phyloP scores from a whole-genome alignment of 2,888 invertebrate genomes.

The Drosophila algonquin region DNA sequence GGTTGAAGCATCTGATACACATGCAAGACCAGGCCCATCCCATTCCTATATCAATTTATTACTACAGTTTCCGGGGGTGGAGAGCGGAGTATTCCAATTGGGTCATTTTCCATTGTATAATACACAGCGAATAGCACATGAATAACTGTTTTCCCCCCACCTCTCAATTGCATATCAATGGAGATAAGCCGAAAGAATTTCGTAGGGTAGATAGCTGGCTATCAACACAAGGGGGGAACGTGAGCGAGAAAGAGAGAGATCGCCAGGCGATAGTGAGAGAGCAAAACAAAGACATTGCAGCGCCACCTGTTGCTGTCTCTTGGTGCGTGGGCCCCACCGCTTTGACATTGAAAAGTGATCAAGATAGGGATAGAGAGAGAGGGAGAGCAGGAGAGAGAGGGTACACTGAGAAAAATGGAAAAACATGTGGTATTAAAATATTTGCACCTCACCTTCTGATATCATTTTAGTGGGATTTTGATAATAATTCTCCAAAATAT shows the following conservation, averaged over 20 bases:
- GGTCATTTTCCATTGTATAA: not conserved
- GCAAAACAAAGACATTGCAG: not conserved
- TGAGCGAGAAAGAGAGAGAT: constrained; percentile 1
- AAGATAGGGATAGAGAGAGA: not conserved
- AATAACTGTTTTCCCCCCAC: constrained; percentile 15
- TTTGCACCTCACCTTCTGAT: too few species aligned
- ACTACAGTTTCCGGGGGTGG: not conserved
- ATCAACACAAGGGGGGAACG: not conserved
- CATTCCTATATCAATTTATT: not conserved
- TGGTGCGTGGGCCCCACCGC: not conserved
- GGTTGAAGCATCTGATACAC: too few species aligned
- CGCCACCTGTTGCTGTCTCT: not conserved
- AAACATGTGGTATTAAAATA: too few species aligned
- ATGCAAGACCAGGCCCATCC: too few species aligned
- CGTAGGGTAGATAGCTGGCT: not conserved
- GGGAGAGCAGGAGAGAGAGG: not conserved
- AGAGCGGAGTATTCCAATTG: not conserved
- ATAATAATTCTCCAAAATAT: too few species aligned
- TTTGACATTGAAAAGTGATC: not conserved
- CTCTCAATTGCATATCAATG: not conserved
- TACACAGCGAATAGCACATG: constrained; percentile 16
- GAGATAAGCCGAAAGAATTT: constrained; percentile 1
- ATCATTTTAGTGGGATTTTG: too few species aligned
- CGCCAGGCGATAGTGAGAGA: not conserved
- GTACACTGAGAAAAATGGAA: not conserved